Percentiles rank a stretch among this genome's conserved stretches.
phyloP scores from a whole-genome alignment of 2,797 vertebrate genomes.

The Lepilemur ruficaudatus region DNA sequence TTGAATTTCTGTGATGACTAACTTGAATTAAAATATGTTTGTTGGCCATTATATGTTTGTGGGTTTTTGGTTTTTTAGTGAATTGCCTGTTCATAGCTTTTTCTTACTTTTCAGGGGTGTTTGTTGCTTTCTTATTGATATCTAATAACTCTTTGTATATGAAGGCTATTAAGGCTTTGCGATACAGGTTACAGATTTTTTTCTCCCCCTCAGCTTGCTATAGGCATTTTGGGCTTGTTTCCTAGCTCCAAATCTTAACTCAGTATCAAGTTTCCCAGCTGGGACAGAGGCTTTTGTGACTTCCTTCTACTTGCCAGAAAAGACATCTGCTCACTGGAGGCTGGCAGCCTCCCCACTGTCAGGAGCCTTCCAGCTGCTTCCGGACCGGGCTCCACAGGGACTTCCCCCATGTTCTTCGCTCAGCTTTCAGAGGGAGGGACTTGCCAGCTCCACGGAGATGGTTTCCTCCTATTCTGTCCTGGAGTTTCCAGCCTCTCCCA shows the following conservation, averaged over 20 bases:
- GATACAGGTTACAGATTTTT: neutral
- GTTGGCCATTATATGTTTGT: neutral
- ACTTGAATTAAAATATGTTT: neutral
- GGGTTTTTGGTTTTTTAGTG: neutral
- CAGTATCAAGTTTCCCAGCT: neutral
- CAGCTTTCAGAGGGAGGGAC: neutral
- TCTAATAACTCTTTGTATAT: neutral
- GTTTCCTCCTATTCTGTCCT: neutral
- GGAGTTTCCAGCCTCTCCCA: neutral
- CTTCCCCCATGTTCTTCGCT: neutral
- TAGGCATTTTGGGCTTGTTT: neutral
- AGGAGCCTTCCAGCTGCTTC: slow-evolving; percentile 46
- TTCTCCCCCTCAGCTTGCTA: neutral
- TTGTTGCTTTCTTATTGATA: neutral
- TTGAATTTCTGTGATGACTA: neutral
- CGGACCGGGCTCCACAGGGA: slow-evolving; percentile 1
- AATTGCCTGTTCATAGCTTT: neutral
- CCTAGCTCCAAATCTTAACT: neutral
- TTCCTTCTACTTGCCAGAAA: neutral
- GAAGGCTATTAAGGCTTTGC: neutral
- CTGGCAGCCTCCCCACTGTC: neutral
- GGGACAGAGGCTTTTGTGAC: neutral
- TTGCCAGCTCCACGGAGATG: accelerated
- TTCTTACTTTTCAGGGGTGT: neutral
- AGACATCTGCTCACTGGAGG: neutral